These are phyloP conservation scores for Toxotes lorentzi DNA, from an alignment of 2,797 vertebrate genomes.

Conservation along the genomic window DNA sequence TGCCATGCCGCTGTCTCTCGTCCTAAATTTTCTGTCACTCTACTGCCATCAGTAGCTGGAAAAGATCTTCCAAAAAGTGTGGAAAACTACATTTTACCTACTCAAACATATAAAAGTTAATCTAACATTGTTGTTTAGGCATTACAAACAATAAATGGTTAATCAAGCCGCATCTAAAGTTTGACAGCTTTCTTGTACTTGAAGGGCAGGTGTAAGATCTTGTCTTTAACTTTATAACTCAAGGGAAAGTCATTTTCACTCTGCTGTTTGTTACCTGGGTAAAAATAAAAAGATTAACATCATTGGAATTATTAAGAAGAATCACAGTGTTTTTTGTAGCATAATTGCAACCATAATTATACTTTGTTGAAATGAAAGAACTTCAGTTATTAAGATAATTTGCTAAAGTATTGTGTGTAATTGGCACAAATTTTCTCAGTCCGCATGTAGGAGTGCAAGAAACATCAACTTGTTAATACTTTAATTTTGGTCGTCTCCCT, in stretches of 20 bases:
- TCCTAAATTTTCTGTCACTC: background rate
- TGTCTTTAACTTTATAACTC: background rate
- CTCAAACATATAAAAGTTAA: background rate
- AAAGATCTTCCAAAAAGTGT: background rate
- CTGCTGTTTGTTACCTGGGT: background rate
- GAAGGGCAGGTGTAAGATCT: background rate
- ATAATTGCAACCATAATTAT: background rate
- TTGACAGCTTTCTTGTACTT: background rate
- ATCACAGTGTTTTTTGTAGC: background rate
- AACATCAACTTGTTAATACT: background rate
- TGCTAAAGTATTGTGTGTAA: background rate
- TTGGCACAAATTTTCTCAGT: background rate
- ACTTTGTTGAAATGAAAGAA: slow-evolving; percentile 4
- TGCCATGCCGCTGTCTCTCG: background rate
- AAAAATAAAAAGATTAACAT: background rate
- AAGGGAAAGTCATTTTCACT: background rate
- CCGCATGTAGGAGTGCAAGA: background rate
- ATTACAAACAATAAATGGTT: background rate
- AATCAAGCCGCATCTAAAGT: background rate
- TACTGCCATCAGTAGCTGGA: background rate
- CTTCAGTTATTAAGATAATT: background rate
- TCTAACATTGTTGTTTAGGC: background rate
- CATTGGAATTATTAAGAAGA: background rate
- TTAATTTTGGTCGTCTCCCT: background rate
- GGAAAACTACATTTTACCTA: background rate